Conservation (phyloP, 1,140 invertebrate genomes). For the Plectus sambesii region DNA sequence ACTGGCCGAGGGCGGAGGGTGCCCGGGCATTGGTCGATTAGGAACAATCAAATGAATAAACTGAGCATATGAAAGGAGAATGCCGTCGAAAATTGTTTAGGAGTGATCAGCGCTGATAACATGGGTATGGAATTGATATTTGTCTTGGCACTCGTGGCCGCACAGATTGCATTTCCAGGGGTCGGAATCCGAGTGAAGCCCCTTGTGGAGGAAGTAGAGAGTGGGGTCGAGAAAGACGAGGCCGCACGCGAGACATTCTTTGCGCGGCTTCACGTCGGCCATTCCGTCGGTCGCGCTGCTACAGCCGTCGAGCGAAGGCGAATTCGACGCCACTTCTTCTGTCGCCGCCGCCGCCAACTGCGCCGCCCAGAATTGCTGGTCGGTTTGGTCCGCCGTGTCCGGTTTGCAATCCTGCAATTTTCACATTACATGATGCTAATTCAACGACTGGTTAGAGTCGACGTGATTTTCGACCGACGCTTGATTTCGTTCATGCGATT, state of each 20-base stretch:
- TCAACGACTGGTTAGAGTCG: too few relatives aligned
- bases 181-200: constrained; percentile 78
- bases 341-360: neutral
- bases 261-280: constrained; percentile 25
- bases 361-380: neutral
- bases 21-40: too few relatives aligned
- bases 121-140: constrained; percentile 93
- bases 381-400: neutral
- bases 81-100: constrained; percentile 47
- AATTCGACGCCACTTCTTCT: neutral
- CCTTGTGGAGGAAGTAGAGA: constrained; percentile 89
- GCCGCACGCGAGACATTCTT: constrained; percentile 73
- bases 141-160: constrained; percentile 76
- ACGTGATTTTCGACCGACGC: too few relatives aligned
- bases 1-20: too few relatives aligned
- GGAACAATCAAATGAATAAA: too few relatives aligned
- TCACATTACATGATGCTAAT: constrained; percentile 22
- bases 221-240: constrained; percentile 89
- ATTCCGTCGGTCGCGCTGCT: neutral
- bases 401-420: constrained; percentile 4
- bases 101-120: constrained; percentile 81
- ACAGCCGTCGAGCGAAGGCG: neutral
- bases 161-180: constrained; percentile 97
- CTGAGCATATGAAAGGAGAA: too few relatives aligned
- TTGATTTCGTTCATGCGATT: too few relatives aligned